Evolutionary conservation across 1,140 invertebrate genomes (phyloP), one percentile per base, ranked within the genome.

Genomic region (Camponotus pennsylvanicus): DNA sequence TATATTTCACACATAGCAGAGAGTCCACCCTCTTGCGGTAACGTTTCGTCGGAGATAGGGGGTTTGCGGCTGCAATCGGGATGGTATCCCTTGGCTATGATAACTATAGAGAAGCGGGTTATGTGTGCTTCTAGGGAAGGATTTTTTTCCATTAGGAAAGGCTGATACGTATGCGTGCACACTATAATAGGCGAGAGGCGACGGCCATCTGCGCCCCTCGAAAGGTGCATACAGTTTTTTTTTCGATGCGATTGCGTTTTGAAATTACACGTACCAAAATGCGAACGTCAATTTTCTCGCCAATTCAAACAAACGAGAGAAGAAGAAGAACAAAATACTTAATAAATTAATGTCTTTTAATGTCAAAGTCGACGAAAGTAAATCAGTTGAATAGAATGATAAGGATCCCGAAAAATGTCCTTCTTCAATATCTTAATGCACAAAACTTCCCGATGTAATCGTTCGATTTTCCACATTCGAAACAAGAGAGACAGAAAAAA

Each of bases 11-110:
- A 13, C 13, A 21, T n/a, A 42, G 37, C 37, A 2, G 52, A 15
- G 13, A 15, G 13, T 63, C 40, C 57, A 61, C 79, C 52, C 79
- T 59, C 79, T 73, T 42, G 52, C 32, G 15, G 40, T 21, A 13
- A 42, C 40, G 57, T 83, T 55, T 45, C 69, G 8, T 42, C 52
- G 1, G 27, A 69, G 45, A 73, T 37, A 63, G 80, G 34, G 89
- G 89, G 80, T 82, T 80, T 80, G 85, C 66, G 69, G 79, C 64
- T 78, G 57, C 82, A 69, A 87, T 90, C 66, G 82, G 89, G 82
- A 87, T 77, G 52, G 82, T 87, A 90, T 90, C 88, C 89, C 89
- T 83, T 76, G 89, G 63, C 87, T 88, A 87, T 85, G 87, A 77
- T 91, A 88, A 88, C 83, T 84, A 69, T 64, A 71, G 75, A 88